phyloP scores from a whole-genome alignment of 2,888 invertebrate genomes.

The Sminthurinus aureus region DNA sequence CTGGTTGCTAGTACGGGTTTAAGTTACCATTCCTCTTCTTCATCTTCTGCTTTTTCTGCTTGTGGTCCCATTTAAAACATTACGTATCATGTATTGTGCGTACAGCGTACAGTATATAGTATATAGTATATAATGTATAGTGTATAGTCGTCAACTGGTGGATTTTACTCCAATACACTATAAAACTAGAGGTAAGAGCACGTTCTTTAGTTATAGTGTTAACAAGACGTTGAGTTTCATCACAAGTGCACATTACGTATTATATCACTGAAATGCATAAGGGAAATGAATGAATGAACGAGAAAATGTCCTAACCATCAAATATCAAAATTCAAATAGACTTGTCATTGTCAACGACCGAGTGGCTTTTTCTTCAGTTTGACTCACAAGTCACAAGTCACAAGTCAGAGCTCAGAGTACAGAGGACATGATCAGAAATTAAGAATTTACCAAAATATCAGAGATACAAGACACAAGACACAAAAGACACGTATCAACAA shows the following conservation, averaged over 20 bases:
- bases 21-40: not conserved
- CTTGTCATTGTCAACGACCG: not conserved
- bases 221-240: not conserved
- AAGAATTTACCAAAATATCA: too few relatives aligned
- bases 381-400: too few relatives aligned
- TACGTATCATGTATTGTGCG: not conserved
- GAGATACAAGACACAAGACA: too few relatives aligned
- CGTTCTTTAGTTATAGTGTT: not conserved
- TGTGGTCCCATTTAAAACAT: not conserved
- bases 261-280: not conserved
- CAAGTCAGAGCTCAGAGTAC: too few relatives aligned
- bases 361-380: too few relatives aligned
- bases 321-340: not conserved
- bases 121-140: too few relatives aligned
- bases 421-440: too few relatives aligned
- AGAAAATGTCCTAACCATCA: too few relatives aligned
- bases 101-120: too few relatives aligned
- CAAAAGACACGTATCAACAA: too few relatives aligned
- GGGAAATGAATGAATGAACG: not conserved
- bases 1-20: not conserved
- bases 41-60: not conserved
- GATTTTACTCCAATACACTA: not conserved
- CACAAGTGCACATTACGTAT: too few relatives aligned
- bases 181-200: not conserved
- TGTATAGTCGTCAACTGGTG: too few relatives aligned